phyloP scores from a whole-genome alignment of 1,140 invertebrate species.

The Leucophenga varia region DNA sequence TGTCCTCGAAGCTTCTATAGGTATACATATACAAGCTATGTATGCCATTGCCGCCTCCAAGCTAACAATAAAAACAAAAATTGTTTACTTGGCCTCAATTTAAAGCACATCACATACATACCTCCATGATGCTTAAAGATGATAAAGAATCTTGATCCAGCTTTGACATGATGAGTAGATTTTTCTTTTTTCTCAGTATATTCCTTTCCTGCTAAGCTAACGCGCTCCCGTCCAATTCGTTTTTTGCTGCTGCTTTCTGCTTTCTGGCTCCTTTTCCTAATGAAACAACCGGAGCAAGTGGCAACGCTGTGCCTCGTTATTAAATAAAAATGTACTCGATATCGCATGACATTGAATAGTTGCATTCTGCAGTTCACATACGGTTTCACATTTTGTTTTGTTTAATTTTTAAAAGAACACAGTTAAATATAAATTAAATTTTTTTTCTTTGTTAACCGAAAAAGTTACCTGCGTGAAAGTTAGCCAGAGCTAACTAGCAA shows the following conservation, averaged over 20 bases:
- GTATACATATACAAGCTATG: background rate
- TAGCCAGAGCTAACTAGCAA: too few species aligned
- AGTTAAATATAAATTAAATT: background rate
- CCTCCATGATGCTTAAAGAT: constrained; percentile 52
- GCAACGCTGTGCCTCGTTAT: background rate
- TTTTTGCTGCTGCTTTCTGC: background rate
- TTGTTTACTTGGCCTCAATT: background rate
- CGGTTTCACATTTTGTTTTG: background rate
- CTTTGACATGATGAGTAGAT: constrained; percentile 42
- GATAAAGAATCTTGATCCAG: constrained; percentile 41
- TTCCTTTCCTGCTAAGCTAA: too few species aligned
- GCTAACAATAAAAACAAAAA: constrained; percentile 1
- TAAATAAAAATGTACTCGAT: background rate
- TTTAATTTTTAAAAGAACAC: background rate
- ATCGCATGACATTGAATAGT: too few species aligned
- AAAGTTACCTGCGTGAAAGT: too few species aligned
- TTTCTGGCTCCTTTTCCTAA: background rate
- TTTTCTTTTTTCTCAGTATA: background rate
- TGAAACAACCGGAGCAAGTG: background rate
- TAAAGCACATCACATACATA: constrained; percentile 11
- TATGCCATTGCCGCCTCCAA: background rate
- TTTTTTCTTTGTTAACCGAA: background rate
- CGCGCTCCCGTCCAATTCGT: background rate
- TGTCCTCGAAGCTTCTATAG: background rate
- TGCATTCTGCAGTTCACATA: background rate